phyloP scores from a whole-genome alignment of 2,113 vertebrate species.

The Gobius niger region DNA sequence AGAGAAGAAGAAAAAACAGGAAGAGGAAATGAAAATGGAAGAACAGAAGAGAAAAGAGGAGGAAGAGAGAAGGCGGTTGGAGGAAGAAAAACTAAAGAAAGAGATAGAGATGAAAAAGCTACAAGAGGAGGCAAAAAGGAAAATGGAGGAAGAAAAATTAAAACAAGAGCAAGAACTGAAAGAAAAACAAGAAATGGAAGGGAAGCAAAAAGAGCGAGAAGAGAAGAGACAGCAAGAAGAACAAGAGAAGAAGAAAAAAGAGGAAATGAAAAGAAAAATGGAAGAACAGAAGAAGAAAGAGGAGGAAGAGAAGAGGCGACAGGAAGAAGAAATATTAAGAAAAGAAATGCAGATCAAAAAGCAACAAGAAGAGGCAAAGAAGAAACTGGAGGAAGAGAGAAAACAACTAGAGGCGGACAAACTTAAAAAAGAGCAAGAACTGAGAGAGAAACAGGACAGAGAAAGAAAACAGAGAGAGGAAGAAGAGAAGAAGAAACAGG shows the following conservation, averaged over 20 bases:
- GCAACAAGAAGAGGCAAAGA: neutral
- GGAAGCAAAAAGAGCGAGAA: constrained; percentile 5
- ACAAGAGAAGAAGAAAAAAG: constrained; percentile 3
- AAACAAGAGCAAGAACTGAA: neutral
- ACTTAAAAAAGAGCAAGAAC: neutral
- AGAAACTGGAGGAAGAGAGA: neutral
- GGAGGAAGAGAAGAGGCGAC: neutral
- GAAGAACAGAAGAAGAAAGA: neutral
- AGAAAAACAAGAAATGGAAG: constrained; percentile 11
- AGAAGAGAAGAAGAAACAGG: neutral
- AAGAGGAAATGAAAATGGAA: no score
- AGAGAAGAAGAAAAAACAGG: neutral
- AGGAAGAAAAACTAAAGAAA: constrained; percentile 9
- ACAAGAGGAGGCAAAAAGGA: neutral
- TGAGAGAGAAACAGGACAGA: neutral
- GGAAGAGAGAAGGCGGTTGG: constrained; percentile 7
- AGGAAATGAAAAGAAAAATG: neutral
- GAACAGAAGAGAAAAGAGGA: neutral
- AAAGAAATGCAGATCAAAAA: neutral
- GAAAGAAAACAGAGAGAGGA: neutral
- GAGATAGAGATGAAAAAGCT: constrained; percentile 7
- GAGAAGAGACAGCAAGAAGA: neutral
- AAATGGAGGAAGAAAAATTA: neutral
- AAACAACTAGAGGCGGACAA: constrained; percentile 7
- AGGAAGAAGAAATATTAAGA: neutral